Percentiles rank a stretch among this genome's conserved stretches.
Conservation (phyloP, 2,888 invertebrate genomes). For the Xanthorhoe designata region DNA sequence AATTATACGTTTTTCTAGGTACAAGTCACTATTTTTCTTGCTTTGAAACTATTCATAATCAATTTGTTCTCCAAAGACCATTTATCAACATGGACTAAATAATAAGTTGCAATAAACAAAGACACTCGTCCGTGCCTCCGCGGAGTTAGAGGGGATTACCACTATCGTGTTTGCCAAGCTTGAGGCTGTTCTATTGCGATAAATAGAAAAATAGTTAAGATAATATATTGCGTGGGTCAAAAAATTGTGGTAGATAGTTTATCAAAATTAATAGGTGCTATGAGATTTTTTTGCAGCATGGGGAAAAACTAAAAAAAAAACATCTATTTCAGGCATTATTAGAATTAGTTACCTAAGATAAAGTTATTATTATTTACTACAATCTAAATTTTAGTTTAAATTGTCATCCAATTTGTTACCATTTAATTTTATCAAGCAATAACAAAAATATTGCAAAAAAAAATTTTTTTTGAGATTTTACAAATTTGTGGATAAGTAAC, state of each 20-base stretch:
- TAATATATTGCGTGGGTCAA: not conserved
- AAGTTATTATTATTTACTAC: too few relatives aligned
- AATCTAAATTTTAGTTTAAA: too few relatives aligned
- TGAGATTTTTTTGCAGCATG: not conserved
- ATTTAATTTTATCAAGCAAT: too few relatives aligned
- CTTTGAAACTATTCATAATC: not conserved
- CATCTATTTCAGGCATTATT: too few relatives aligned
- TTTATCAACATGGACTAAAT: constrained; percentile 14
- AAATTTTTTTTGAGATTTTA: too few relatives aligned
- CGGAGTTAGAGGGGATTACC: constrained; percentile 20
- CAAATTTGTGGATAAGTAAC: too few relatives aligned
- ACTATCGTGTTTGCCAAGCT: constrained; percentile 24
- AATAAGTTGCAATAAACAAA: constrained; percentile 23
- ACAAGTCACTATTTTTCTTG: too few relatives aligned
- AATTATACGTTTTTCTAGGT: too few relatives aligned
- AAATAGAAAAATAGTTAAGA: constrained; percentile 7
- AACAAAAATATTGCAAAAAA: too few relatives aligned
- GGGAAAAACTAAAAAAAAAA: too few relatives aligned
- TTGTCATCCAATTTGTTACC: too few relatives aligned
- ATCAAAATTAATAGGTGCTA: not conserved
- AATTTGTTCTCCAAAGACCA: constrained; percentile 8
- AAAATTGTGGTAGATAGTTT: not conserved
- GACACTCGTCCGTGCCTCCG: constrained; percentile 17
- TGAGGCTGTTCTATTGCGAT: constrained; percentile 5
- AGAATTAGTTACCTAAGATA: too few relatives aligned